phyloP scores from a whole-genome alignment of 2,888 invertebrate genomes.

The Latheticus oryzae region DNA sequence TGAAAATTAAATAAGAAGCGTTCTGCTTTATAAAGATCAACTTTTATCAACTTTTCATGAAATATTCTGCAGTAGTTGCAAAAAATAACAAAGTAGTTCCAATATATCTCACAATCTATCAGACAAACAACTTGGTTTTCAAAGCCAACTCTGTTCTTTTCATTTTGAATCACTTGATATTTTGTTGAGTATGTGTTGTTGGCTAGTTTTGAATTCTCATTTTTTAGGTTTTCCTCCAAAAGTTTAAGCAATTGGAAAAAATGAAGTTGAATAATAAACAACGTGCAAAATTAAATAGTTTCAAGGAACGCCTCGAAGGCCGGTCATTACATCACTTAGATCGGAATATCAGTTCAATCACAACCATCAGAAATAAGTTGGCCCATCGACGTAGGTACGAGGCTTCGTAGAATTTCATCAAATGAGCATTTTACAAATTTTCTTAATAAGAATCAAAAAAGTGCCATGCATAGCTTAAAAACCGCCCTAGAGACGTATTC shows the following conservation, averaged over 20 bases:
- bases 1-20: conserved; percentile 9
- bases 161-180: conserved; percentile 24
- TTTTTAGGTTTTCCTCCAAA: conserved; percentile 13
- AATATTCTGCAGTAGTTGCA: conserved; percentile 3
- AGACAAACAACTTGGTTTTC: conserved; percentile 25
- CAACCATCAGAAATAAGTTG: conserved; percentile 15
- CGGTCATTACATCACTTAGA: conserved; percentile 9
- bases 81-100: conserved; percentile 14
- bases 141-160: conserved; percentile 28
- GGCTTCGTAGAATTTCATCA: conserved; percentile 13
- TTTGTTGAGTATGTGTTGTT: conserved; percentile 18
- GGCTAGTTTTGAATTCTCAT: conserved; percentile 18
- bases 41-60: conserved; percentile 10
- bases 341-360: conserved; percentile 12
- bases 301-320: conserved; percentile 16
- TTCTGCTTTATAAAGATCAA: conserved; percentile 10
- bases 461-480: too few relatives aligned
- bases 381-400: conserved; percentile 12
- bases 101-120: conserved; percentile 23
- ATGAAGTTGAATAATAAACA: conserved; percentile 20
- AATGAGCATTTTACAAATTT: too few relatives aligned
- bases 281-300: conserved; percentile 13
- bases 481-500: too few relatives aligned
- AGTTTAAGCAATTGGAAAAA: conserved; percentile 12
- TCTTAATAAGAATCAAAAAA: too few relatives aligned